Percentiles rank a stretch among this genome's conserved stretches.
phyloP scores from a whole-genome alignment of 2,888 invertebrate species.

The Pristionchus arcanus region DNA sequence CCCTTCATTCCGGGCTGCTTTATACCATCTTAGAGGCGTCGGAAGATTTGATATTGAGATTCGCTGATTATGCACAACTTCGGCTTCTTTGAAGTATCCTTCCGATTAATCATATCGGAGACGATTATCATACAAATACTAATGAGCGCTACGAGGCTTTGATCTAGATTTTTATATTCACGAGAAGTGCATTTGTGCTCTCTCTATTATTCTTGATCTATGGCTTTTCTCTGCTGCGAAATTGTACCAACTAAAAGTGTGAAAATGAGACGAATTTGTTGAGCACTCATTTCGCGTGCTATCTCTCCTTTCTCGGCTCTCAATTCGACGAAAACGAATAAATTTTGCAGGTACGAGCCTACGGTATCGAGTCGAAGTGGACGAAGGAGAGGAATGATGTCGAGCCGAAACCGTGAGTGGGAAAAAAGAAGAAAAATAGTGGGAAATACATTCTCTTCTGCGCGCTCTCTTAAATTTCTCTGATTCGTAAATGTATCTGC shows the following conservation, averaged over 20 bases:
- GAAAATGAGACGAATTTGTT: not conserved
- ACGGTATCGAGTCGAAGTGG: conserved; percentile 71
- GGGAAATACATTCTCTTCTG: not conserved
- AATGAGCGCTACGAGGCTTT: not conserved
- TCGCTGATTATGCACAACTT: not conserved
- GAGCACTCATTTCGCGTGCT: not conserved
- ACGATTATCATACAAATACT: conserved; percentile 27
- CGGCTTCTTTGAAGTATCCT: not conserved
- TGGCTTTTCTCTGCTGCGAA: not conserved
- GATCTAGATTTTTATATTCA: not conserved
- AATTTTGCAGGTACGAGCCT: conserved; percentile 64
- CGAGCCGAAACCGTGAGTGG: conserved; percentile 54
- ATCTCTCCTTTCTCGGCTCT: not conserved
- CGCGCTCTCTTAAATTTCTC: not conserved
- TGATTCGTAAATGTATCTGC: no score
- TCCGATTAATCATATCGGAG: not conserved
- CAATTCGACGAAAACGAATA: not conserved
- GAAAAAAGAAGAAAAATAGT: conserved; percentile 56
- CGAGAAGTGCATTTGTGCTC: no score
- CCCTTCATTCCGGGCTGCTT: not conserved
- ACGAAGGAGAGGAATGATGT: conserved; percentile 57
- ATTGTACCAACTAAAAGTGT: not conserved
- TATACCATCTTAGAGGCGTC: not conserved
- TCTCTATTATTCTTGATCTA: not conserved
- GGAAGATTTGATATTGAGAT: not conserved